Evolutionary conservation across 2,888 invertebrate genomes (phyloP).

Genomic region (Cephus pygmeus): DNA sequence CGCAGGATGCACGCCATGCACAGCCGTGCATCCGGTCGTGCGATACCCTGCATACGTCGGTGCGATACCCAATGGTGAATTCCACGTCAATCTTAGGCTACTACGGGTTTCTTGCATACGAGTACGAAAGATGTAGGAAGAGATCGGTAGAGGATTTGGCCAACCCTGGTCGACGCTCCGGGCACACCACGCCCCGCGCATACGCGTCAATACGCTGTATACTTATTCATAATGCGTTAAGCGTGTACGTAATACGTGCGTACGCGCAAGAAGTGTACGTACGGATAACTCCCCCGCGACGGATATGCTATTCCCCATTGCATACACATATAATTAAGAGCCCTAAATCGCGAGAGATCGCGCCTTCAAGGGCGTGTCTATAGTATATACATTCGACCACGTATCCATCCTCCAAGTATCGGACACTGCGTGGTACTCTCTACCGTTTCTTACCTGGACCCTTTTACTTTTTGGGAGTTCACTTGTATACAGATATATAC

Average conservation of each 20-base stretch:
- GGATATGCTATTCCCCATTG: slow-evolving; percentile 46
- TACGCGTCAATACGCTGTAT: slow-evolving; percentile 51
- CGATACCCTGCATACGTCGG: neutral
- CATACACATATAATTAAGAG: slow-evolving; percentile 61
- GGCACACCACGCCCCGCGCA: slow-evolving; percentile 53
- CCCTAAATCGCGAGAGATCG: slow-evolving; percentile 61
- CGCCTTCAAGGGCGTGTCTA: slow-evolving; percentile 51
- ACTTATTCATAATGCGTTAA: slow-evolving; percentile 55
- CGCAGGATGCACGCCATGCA: neutral
- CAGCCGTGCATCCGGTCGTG: neutral
- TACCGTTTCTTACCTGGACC: neutral
- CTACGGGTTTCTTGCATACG: neutral
- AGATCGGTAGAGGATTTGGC: slow-evolving; percentile 32
- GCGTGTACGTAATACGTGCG: slow-evolving; percentile 31
- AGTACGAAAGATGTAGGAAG: slow-evolving; percentile 6
- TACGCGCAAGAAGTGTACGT: slow-evolving; percentile 7
- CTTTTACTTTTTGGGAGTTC: neutral
- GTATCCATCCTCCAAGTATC: slow-evolving; percentile 48
- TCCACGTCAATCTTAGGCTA: neutral
- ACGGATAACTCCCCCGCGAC: slow-evolving; percentile 47
- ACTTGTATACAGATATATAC: neutral
- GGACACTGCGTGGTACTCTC: slow-evolving; percentile 21
- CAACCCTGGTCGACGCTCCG: slow-evolving; percentile 44
- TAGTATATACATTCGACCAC: slow-evolving; percentile 34
- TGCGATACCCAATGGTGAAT: neutral